These are phyloP conservation scores for Zelostemma sp. DNA, from an alignment of 1,140 invertebrate genomes.

Conservation along the genomic window DNA sequence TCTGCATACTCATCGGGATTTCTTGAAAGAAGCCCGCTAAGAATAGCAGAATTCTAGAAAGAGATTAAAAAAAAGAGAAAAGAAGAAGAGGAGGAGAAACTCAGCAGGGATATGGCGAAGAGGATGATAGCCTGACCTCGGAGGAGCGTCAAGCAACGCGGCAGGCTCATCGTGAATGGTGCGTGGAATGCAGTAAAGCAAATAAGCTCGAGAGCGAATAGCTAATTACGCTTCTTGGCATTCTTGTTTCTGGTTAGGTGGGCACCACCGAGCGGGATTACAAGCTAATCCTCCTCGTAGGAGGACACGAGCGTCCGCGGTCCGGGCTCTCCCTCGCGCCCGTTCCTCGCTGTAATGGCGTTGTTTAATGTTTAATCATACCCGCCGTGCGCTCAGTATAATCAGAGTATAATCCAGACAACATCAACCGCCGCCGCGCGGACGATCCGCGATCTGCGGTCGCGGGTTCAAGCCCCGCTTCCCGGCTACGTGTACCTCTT, in stretches of 20 bases:
- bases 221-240: conserved; percentile 69
- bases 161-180: conserved; percentile 52
- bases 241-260: conserved; percentile 68
- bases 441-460: conserved; percentile 51
- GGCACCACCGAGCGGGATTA: conserved; percentile 58
- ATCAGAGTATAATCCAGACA: conserved; percentile 70
- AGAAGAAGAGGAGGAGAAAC: conserved; percentile 28
- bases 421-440: conserved; percentile 55
- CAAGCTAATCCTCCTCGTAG: conserved; percentile 68
- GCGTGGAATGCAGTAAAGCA: conserved; percentile 66
- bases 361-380: conserved; percentile 71
- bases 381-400: conserved; percentile 61
- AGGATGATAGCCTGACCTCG: conserved; percentile 42
- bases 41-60: background rate
- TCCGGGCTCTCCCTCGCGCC: conserved; percentile 43
- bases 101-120: conserved; percentile 38
- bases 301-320: conserved; percentile 68
- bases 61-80: conserved; percentile 31
- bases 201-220: conserved; percentile 66
- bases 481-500: conserved; percentile 64
- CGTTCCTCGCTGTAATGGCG: conserved; percentile 61
- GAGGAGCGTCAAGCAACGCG: conserved; percentile 22
- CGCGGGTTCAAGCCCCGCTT: conserved; percentile 33
- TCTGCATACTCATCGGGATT: too few species aligned
- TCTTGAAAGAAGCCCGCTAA: too few species aligned